Percentiles rank a stretch among this genome's conserved stretches.
Evolutionary conservation across 2,797 vertebrate species (phyloP).

Genomic region (Vireo griseus): DNA sequence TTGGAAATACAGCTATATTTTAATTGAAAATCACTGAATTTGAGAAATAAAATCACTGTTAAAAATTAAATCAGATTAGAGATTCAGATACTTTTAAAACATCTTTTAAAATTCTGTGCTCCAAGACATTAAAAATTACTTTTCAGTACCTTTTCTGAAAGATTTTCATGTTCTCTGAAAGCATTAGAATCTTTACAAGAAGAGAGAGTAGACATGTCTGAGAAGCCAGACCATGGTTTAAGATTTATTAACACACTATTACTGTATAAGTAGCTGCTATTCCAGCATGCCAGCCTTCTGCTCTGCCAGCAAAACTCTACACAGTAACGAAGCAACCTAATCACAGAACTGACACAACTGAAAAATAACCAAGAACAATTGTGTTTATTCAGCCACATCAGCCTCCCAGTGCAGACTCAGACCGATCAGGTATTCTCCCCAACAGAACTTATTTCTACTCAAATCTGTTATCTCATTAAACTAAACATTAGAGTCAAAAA

Average conservation of each 20-base stretch:
- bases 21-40: neutral
- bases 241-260: neutral
- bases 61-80: neutral
- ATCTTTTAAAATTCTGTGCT: neutral
- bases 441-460: neutral
- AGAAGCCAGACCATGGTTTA: neutral
- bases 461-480: neutral
- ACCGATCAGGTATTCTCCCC: neutral
- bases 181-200: neutral
- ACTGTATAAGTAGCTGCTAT: neutral
- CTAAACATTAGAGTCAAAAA: neutral
- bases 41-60: neutral
- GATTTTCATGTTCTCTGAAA: neutral
- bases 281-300: neutral
- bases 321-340: neutral
- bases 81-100: neutral
- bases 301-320: neutral
- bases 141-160: neutral
- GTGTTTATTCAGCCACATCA: neutral
- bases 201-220: neutral
- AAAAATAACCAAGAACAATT: neutral
- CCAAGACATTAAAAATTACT: neutral
- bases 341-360: neutral
- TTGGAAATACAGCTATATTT: neutral
- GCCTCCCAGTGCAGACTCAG: neutral